Conservation (phyloP, 2,797 vertebrate genomes). For the Xyrichtys novacula region DNA sequence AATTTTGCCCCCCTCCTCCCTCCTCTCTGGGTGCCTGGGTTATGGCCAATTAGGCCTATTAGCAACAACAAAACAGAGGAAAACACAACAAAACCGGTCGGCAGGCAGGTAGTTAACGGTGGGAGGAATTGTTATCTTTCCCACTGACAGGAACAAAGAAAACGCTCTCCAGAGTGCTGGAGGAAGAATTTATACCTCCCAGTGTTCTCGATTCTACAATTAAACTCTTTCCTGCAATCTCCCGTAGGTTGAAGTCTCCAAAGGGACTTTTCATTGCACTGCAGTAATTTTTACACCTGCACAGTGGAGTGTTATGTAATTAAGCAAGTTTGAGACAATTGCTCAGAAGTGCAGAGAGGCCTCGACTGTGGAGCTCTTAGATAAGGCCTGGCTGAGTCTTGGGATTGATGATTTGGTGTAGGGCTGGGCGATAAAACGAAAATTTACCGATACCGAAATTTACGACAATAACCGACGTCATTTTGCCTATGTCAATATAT, state of each 20-base stretch:
- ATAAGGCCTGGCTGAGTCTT: neutral
- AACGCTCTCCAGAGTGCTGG: slow-evolving; percentile 80
- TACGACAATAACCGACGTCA: no score
- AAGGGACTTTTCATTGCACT: slow-evolving; percentile 54
- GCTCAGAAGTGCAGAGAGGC: slow-evolving; percentile 29
- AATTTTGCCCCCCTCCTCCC: slow-evolving; percentile 64
- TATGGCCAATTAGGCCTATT: slow-evolving; percentile 87
- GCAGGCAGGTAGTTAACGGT: slow-evolving; percentile 81
- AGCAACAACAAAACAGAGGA: slow-evolving; percentile 86
- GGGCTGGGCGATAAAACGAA: no score
- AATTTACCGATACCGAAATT: no score
- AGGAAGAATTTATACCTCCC: slow-evolving; percentile 77
- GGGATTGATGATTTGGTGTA: slow-evolving; percentile 10
- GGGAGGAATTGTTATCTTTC: slow-evolving; percentile 85
- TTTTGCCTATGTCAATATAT: no score
- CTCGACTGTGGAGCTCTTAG: slow-evolving; percentile 36
- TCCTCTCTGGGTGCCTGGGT: slow-evolving; percentile 68
- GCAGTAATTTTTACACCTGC: slow-evolving; percentile 71
- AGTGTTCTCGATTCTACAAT: slow-evolving; percentile 80
- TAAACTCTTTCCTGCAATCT: slow-evolving; percentile 82
- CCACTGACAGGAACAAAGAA: slow-evolving; percentile 77
- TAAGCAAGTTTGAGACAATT: slow-evolving; percentile 68
- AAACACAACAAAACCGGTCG: slow-evolving; percentile 80
- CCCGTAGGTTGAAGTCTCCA: slow-evolving; percentile 65
- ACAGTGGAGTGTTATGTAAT: slow-evolving; percentile 71